These are phyloP conservation scores for Ispidina lecontei DNA, from an alignment of 2,797 vertebrate genomes.

Conservation along the genomic window DNA sequence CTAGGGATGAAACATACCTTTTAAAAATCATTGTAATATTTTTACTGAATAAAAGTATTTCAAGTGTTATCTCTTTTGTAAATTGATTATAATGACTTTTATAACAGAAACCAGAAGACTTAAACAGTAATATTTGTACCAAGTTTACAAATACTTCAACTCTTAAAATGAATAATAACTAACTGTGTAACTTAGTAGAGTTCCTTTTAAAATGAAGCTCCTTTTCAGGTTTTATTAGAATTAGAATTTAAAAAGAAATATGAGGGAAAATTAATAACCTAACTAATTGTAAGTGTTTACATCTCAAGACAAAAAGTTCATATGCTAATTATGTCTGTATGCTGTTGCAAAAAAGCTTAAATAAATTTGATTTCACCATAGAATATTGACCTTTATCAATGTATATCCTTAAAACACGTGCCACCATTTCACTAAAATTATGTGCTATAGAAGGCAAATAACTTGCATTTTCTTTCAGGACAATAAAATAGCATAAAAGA, in stretches of 20 bases:
- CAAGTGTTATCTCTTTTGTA: background rate
- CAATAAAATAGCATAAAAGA: background rate
- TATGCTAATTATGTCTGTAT: background rate
- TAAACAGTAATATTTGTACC: background rate
- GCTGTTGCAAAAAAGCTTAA: background rate
- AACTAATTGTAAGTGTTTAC: background rate
- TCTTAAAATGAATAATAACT: background rate
- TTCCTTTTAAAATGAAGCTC: background rate
- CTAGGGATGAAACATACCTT: background rate
- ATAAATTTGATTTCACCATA: background rate
- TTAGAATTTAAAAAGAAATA: background rate
- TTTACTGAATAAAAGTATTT: conserved; percentile 25
- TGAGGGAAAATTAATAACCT: background rate
- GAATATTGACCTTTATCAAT: conserved; percentile 12
- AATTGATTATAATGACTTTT: background rate
- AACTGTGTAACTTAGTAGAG: background rate
- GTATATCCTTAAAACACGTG: background rate
- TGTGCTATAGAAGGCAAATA: background rate
- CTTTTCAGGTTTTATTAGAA: background rate
- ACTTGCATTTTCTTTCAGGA: conserved; percentile 5
- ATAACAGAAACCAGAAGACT: background rate
- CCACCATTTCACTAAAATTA: background rate
- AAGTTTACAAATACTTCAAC: background rate
- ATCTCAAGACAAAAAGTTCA: background rate
- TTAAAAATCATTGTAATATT: conserved; percentile 3